These are phyloP conservation scores for Odocoileus hemionus DNA, from an alignment of 2,113 vertebrate species.

Conservation along the genomic window DNA sequence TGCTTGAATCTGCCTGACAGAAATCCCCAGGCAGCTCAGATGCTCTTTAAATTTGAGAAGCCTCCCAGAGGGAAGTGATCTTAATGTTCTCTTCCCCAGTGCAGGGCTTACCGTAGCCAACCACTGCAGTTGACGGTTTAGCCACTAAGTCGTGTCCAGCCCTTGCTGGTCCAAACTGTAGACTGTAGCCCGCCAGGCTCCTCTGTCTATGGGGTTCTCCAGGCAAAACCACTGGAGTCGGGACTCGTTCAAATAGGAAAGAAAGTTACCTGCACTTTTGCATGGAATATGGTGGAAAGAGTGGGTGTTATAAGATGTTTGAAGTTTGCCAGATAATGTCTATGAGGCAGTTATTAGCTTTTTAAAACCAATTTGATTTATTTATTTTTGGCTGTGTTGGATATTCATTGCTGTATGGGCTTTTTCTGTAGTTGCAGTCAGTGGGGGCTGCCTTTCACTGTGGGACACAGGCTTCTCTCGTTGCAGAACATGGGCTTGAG, in stretches of 20 bases:
- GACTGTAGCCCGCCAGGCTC: neutral
- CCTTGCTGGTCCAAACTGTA: neutral
- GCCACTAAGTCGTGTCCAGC: rapidly evolving
- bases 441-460: neutral
- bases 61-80: neutral
- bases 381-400: neutral
- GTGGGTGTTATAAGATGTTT: neutral
- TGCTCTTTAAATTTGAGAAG: neutral
- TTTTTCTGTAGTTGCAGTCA: neutral
- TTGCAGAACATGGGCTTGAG: neutral
- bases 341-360: neutral
- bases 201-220: neutral
- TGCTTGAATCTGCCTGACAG: neutral
- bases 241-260: neutral
- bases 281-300: neutral
- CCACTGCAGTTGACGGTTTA: neutral
- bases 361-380: neutral
- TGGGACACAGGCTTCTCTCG: neutral
- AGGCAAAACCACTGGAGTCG: neutral
- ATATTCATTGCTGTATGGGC: rapidly evolving
- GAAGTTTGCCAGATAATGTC: neutral
- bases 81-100: neutral
- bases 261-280: neutral
- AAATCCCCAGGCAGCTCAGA: neutral
- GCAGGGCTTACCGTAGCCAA: neutral